Percentiles rank a stretch among this genome's conserved stretches.
Conservation (phyloP, 1,140 invertebrate genomes). For the Drosophila bocki region DNA sequence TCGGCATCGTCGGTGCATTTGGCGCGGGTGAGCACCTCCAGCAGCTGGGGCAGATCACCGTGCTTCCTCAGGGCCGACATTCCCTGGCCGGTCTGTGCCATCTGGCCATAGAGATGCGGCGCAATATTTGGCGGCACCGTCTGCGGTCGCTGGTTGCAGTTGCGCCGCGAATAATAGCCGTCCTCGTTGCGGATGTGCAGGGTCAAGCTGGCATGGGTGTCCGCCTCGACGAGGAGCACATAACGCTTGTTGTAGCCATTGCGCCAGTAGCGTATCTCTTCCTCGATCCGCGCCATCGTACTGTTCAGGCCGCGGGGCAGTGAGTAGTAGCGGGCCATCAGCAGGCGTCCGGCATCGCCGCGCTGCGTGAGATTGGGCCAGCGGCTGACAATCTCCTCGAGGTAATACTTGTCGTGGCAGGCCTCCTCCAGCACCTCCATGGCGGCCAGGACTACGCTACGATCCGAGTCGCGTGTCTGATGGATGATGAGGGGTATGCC, state of each 20-base stretch:
- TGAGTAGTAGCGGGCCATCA: conserved; percentile 94
- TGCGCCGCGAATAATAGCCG: conserved; percentile 90
- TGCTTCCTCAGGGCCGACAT: conserved; percentile 88
- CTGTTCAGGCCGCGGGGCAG: conserved; percentile 89
- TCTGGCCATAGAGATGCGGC: conserved; percentile 95
- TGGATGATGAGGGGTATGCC: conserved; percentile 92
- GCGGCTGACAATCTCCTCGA: conserved; percentile 91
- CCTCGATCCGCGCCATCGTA: conserved; percentile 88
- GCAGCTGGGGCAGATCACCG: conserved; percentile 84
- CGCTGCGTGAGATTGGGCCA: conserved; percentile 91
- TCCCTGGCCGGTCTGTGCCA: conserved; percentile 92
- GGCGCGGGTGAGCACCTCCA: conserved; percentile 85
- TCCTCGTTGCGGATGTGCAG: conserved; percentile 93
- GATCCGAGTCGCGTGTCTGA: conserved; percentile 92
- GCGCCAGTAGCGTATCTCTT: conserved; percentile 92
- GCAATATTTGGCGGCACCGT: conserved; percentile 87
- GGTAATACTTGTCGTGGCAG: conserved; percentile 92
- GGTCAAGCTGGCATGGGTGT: conserved; percentile 94
- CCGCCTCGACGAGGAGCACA: conserved; percentile 94
- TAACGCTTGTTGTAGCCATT: conserved; percentile 92
- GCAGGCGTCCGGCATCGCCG: conserved; percentile 93
- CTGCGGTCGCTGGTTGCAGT: conserved; percentile 81
- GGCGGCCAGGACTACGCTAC: conserved; percentile 91
- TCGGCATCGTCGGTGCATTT: conserved; percentile 88
- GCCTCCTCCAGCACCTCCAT: conserved; percentile 95